Evolutionary conservation across 2,113 vertebrate species (phyloP), one percentile per base, ranked within the genome.

Genomic region (Chlorodrepanis virens): DNA sequence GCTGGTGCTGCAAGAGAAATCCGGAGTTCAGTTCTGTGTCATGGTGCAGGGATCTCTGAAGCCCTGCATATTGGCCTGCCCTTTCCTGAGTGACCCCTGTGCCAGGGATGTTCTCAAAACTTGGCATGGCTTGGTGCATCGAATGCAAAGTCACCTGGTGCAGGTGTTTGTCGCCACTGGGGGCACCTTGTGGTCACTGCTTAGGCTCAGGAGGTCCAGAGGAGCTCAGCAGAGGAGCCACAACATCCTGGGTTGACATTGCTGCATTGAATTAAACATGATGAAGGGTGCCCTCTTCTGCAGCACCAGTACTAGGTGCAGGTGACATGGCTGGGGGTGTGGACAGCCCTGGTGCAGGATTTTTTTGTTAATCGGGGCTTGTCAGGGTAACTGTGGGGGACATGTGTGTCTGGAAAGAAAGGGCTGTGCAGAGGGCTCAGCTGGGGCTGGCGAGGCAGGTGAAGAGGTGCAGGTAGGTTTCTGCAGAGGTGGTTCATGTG

Each of bases 381-480:
- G 4, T 47, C 0, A 0, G 39, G 47, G 12, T 68, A 29, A 4
- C 10, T 29, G 6, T 8, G 40, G 8, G 21, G 14, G 5, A 6
- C 33, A 3, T 19, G 15, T 19, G 33, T 0, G 0, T 54, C 27
- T 47, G 29, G 37, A 57, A 84, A 19, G 29, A 61, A 47, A 15
- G 20, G 12, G 21, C 19, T 5, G 1, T 44, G 12, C 4, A 8
- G 35, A 44, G 4, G 4, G 24, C 25, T 33, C 25, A 16, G 13
- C 40, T 54, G n/a, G 23, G 45, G 29, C 50, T 81, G 44, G 18
- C 0, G 0, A 52, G 33, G 33, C 37, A 37, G 52, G 16, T 70
- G 53, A 14, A 39, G 33, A 69, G 33, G 10, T 59, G 44, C 9
- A 17, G 39, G 42, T 39, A 28, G 35, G 11, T 89, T 91, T 77